Evolutionary conservation across 2,797 vertebrate genomes (phyloP).

Genomic region (Hydrophis major): DNA sequence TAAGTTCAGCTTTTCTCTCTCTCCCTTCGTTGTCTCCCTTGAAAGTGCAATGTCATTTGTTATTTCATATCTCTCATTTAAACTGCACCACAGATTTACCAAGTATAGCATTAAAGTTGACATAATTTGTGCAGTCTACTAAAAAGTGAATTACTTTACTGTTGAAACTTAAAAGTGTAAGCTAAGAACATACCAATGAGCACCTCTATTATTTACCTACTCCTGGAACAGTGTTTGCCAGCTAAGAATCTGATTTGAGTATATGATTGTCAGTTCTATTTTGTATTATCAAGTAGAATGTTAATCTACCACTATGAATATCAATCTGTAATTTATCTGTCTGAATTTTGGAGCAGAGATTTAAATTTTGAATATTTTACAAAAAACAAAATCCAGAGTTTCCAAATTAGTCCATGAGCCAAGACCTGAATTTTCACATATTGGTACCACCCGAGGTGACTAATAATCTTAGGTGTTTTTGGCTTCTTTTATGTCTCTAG

Average conservation of each 20-base stretch:
- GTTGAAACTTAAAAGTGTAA: not conserved
- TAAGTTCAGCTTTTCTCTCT: not conserved
- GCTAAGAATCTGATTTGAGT: not conserved
- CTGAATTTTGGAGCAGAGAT: not conserved
- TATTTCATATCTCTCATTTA: not conserved
- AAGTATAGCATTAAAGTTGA: conserved; percentile 19
- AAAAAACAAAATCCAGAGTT: not conserved
- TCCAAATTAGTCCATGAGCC: too few relatives aligned
- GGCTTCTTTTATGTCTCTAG: too few relatives aligned
- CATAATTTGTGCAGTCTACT: conserved; percentile 1
- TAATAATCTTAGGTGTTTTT: too few relatives aligned
- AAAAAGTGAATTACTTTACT: conserved; percentile 1
- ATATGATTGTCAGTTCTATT: not conserved
- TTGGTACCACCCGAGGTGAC: too few relatives aligned
- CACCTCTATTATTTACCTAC: not conserved
- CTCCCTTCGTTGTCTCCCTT: not conserved
- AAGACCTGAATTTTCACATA: too few relatives aligned
- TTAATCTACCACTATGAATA: not conserved
- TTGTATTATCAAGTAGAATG: not conserved
- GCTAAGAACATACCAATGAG: not conserved
- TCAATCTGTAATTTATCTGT: not conserved
- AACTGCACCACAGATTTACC: not conserved
- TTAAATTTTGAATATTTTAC: not conserved
- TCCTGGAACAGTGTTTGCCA: not conserved
- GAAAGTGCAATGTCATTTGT: not conserved